phyloP scores from a whole-genome alignment of 2,888 invertebrate genomes.

The Vesta saturnalis region DNA sequence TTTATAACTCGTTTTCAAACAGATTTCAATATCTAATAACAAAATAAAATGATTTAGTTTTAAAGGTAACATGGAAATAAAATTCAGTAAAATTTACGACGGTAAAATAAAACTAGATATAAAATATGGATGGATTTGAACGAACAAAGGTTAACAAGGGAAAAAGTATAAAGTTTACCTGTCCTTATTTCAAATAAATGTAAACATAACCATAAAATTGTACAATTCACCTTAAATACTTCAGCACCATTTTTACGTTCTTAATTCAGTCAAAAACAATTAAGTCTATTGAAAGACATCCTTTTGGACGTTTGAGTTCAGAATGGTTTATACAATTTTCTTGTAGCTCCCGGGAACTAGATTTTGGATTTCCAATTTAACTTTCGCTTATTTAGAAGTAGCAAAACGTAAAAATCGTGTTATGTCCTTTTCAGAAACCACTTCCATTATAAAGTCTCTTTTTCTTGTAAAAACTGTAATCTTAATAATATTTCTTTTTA shows the following conservation, averaged over 20 bases:
- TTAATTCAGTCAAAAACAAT: background rate
- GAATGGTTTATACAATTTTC: background rate
- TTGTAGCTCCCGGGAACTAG: background rate
- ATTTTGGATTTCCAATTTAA: background rate
- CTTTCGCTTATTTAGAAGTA: background rate
- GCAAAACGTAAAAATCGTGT: background rate
- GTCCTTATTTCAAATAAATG: constrained; percentile 32
- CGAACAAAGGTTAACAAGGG: constrained; percentile 34
- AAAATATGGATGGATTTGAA: constrained; percentile 33
- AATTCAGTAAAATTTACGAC: constrained; percentile 27
- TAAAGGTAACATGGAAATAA: background rate
- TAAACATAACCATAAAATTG: background rate
- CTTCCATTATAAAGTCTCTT: too few relatives aligned
- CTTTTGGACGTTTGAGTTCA: background rate
- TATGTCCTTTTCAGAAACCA: background rate
- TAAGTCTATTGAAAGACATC: too few relatives aligned
- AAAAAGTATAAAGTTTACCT: constrained; percentile 30
- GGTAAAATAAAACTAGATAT: constrained; percentile 33
- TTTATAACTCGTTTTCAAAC: too few relatives aligned
- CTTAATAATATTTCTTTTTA: too few relatives aligned
- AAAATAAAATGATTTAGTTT: background rate
- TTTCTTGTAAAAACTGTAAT: too few relatives aligned
- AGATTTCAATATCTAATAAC: background rate
- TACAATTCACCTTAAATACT: too few relatives aligned
- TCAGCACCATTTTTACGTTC: background rate